Evolutionary conservation across 2,888 invertebrate species (phyloP), one percentile per base, ranked within the genome.

Genomic region (Resseliella maxima): DNA sequence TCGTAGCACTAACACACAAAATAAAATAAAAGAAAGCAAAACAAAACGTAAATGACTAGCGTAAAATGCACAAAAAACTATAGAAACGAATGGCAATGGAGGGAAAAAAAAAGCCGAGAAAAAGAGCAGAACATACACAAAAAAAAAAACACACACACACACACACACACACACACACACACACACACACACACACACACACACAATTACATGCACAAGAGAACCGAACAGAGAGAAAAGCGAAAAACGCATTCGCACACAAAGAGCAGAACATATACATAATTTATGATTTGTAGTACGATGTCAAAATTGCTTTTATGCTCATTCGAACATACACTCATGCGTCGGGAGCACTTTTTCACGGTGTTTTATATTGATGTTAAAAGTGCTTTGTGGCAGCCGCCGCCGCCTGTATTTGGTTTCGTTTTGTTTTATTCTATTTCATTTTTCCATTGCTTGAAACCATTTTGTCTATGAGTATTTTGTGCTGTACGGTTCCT

Each of bases 241-340:
- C 36, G 83, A 38, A 83, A 83, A 83, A 38, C 38, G 83, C 83
- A 83, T 38, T 83, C 38, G n/a, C 12, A 83, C 12, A 83, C 83
- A 38, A 38, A 38, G 83, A 83, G n/a, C 24, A 83, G 83, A 38
- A 18, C 36, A 83, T 83, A 83, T 85, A 45, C 45, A 85, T 85
- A 41, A 85, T 85, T 85, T 85, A 85, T 85, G 41, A 45, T 85
- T 38, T 46, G 41, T 45, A 38, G 85, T 45, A 85, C 85, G 46
- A 45, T 85, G 85, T 85, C 45, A 85, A 85, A 85, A 85, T 85
- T 85, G 46, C 85, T 85, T 85, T 85, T 41, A 85, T 85, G 31
- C 45, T 45, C 85, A 45, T 83, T 83, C 83, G 12, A 83, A 83
- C 83, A 83, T 83, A 38, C 38, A 83, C n/a, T 83, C 83, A 38